These are phyloP conservation scores for Nemotelus nigrinus DNA, from an alignment of 2,888 invertebrate genomes.

Conservation along the genomic window DNA sequence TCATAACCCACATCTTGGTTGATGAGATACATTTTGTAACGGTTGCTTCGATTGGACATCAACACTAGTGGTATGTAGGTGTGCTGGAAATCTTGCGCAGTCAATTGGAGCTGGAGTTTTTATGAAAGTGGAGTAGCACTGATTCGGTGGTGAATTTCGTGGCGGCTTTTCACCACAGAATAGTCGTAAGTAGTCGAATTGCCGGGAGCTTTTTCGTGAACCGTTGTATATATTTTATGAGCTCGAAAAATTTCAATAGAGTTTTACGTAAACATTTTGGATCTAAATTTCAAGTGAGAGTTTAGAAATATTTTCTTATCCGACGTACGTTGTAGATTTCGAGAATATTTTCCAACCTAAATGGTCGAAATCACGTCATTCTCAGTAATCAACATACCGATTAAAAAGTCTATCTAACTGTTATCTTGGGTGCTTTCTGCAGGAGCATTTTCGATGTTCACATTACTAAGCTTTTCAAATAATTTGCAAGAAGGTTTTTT, in stretches of 20 bases:
- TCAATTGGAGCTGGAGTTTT: constrained; percentile 42
- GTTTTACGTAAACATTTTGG: no score
- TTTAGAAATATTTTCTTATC: no score
- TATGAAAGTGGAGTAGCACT: constrained; percentile 11
- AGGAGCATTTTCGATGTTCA: no score
- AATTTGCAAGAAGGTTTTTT: no score
- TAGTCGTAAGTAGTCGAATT: not conserved
- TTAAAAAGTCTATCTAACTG: no score
- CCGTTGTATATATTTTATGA: not conserved
- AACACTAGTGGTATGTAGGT: constrained; percentile 9
- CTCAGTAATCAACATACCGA: no score
- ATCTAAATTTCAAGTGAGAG: no score
- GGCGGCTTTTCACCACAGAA: constrained; percentile 48
- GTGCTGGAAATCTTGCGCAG: constrained; percentile 47
- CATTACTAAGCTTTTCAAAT: no score
- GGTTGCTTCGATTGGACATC: constrained; percentile 44
- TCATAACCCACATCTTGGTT: constrained; percentile 19
- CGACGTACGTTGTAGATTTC: no score
- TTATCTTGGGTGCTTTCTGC: no score
- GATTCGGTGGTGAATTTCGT: constrained; percentile 15
- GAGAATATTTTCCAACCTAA: no score
- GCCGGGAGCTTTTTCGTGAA: not conserved
- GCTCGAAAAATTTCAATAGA: not conserved
- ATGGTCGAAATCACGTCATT: no score
- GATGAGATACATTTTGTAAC: constrained; percentile 39